Conservation (phyloP, 2,797 vertebrate genomes). For the Halcyon leucocephala region DNA sequence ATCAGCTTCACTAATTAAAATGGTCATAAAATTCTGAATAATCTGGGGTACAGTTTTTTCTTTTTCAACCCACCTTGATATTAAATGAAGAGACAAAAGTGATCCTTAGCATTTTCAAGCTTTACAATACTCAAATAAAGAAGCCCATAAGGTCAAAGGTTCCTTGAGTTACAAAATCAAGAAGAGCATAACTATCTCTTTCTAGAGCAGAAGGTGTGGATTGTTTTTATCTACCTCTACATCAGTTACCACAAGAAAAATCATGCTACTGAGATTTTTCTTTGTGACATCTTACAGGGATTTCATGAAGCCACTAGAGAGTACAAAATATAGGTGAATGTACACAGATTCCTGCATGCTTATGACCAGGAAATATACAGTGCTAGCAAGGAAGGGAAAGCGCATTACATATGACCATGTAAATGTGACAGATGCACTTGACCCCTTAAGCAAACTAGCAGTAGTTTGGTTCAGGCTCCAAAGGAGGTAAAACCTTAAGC, state of each 20-base stretch:
- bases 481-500: neutral
- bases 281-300: neutral
- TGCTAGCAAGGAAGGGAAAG: neutral
- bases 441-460: accelerated
- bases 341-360: neutral
- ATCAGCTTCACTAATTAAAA: neutral
- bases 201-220: neutral
- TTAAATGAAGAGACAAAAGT: neutral
- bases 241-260: neutral
- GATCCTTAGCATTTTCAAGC: neutral
- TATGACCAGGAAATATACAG: neutral
- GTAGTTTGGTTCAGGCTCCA: neutral
- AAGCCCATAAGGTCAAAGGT: neutral
- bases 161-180: neutral
- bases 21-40: neutral
- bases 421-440: neutral
- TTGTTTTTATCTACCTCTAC: neutral
- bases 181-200: neutral
- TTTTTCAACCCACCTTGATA: neutral
- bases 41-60: neutral
- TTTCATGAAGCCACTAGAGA: neutral
- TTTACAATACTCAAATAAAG: neutral
- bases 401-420: accelerated
- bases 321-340: neutral
- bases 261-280: neutral